phyloP scores from a whole-genome alignment of 2,888 invertebrate genomes.

The Drosophila meridiana region DNA sequence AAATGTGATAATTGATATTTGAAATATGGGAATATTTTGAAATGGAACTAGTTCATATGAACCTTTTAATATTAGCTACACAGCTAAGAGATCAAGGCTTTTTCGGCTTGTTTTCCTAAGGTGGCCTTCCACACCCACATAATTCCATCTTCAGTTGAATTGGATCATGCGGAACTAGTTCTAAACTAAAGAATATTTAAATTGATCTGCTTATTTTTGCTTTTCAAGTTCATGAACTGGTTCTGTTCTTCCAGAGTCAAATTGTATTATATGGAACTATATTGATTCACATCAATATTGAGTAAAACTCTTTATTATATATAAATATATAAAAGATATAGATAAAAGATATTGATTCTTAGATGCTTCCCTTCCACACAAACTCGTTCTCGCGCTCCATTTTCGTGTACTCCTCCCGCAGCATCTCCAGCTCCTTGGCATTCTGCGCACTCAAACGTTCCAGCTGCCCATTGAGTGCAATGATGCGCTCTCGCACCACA shows the following conservation, averaged over 20 bases:
- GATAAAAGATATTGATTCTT: not conserved
- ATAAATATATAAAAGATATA: not conserved
- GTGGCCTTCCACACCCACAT: no score
- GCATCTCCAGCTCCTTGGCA: slow-evolving; percentile 57
- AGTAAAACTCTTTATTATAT: not conserved
- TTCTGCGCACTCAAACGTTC: slow-evolving; percentile 75
- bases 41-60: not conserved
- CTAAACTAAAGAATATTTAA: no score
- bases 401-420: slow-evolving; percentile 59
- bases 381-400: slow-evolving; percentile 70
- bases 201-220: no score
- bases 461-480: slow-evolving; percentile 76
- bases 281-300: not conserved
- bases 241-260: not conserved
- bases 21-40: not conserved
- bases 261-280: not conserved
- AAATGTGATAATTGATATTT: not conserved
- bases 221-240: not conserved
- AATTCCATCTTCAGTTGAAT: no score
- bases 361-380: slow-evolving; percentile 63
- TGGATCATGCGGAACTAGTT: no score
- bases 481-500: slow-evolving; percentile 79
- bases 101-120: no score
- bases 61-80: not conserved
- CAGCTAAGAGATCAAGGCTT: no score